Evolutionary conservation across 2,888 invertebrate species (phyloP).

Genomic region (Lacanobia wlatinum): DNA sequence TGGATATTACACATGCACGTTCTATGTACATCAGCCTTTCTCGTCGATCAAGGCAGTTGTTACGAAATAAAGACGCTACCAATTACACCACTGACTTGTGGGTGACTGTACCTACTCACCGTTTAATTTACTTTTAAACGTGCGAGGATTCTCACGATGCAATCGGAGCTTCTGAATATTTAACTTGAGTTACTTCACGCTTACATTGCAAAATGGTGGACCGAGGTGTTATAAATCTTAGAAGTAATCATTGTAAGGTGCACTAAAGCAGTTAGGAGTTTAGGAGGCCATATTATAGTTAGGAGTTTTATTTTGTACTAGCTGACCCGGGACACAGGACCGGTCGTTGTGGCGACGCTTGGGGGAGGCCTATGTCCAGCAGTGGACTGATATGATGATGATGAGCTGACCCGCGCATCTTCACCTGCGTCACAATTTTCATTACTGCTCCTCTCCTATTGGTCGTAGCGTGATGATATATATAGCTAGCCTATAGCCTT

Average conservation of each 20-base stretch:
- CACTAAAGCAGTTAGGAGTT: background rate
- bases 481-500: no score
- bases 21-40: background rate
- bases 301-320: no score
- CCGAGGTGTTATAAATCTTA: conserved; percentile 6
- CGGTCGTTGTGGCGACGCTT: no score
- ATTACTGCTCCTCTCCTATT: no score
- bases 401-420: no score
- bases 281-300: no score
- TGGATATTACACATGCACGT: background rate
- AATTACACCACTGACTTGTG: background rate
- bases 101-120: conserved; percentile 4
- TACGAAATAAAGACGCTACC: background rate
- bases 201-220: conserved; percentile 17
- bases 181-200: conserved; percentile 37
- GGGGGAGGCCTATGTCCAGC: no score
- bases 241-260: background rate
- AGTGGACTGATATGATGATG: no score
- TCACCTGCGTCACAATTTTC: no score
- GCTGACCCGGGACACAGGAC: no score
- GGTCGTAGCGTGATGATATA: no score
- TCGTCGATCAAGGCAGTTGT: background rate
- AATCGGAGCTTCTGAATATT: conserved; percentile 26
- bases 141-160: conserved; percentile 52
- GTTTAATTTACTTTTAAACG: conserved; percentile 41